Base-by-base conservation (phyloP, 2,113 vertebrate genomes). In the Forbesichthys agassizii region DNA sequence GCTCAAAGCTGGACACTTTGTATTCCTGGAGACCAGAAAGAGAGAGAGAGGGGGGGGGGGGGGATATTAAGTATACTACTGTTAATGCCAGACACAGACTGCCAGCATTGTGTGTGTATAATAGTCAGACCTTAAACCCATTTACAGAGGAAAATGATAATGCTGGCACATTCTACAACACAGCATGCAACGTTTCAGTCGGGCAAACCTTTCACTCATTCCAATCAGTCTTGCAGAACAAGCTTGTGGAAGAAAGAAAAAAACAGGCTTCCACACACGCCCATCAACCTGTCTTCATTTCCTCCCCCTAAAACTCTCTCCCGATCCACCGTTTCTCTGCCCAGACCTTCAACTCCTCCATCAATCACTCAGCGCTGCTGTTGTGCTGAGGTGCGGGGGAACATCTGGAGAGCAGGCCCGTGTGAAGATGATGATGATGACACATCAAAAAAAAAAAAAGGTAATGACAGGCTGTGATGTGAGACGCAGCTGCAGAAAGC, bases 1-100 rank as follows among this genome's bases (percentile, higher is more conserved):
- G 98, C 82, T 98, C 98, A 57, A 98, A 99, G 89, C 96, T 99
- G 79, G 97, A 99, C 48, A 99, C 97, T 80, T 96, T 99, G 87
- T 99, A 99, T 63, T 99, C 97, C 98, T 99, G 64, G 33, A 65
- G 9, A 42, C 71, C 63, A 70, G 0, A 77, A 9, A 63, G 6
- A 9, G 3, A 0, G 20, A 51, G 53, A 66, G 33, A 68, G 33
- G 11, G 47, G 12, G n/a, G 9, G 11, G 54, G 47, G 14, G 5
- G 20, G 46, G 63, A 10, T 33, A 59, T 48, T 18, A 69, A 27
- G 27, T 27, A 27, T 3, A 2, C 27, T 3, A 54, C 1, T 3
- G 49, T 61, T 57, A 33, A 16, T 8, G 1, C 42, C 27, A 8
- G 14, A 68, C 64, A 5, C 51, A 49, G 9, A 11, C 16, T 9